Evolutionary conservation across 1,140 invertebrate genomes (phyloP), one percentile per base, ranked within the genome.

Genomic region (Bradysia coprophila): DNA sequence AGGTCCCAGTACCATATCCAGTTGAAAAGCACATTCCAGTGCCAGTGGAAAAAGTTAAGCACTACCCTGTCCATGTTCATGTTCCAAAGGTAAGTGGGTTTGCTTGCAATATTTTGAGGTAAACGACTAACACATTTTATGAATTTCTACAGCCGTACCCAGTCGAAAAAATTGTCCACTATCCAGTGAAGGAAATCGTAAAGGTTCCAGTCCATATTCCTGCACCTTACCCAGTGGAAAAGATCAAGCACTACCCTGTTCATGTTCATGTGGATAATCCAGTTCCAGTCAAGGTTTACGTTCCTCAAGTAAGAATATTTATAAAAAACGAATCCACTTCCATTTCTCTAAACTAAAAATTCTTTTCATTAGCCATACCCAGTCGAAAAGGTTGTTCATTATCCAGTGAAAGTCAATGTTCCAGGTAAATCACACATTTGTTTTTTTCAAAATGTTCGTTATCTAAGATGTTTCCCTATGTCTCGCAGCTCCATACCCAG

Each of bases 401-500:
- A 66, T 32, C 76, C 76, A 16, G 76, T 81, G 3, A 73, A 79
- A 55, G 76, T 80, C 11, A 71, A 66, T 45, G 72, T 78, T 2
- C 71, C 73, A 2, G n/a, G n/a, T n/a, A n/a, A n/a, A n/a, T n/a
- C n/a, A n/a, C n/a, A n/a, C n/a, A n/a, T n/a, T n/a, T n/a, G n/a
- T n/a, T n/a, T n/a, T n/a, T n/a, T n/a, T n/a, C n/a, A n/a, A n/a
- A n/a, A n/a, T n/a, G n/a, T n/a, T n/a, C n/a, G n/a, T n/a, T n/a
- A n/a, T n/a, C n/a, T n/a, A n/a, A n/a, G n/a, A n/a, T n/a, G n/a
- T n/a, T n/a, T n/a, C n/a, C n/a, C n/a, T n/a, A n/a, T n/a, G n/a
- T n/a, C n/a, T n/a, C n/a, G n/a, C n/a, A n/a, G 67, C 71, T 32
- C 78, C 77, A 1, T 80, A 80, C 56, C 76, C 78, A 38, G 78